phyloP scores from a whole-genome alignment of 2,797 vertebrate genomes.

The Bucorvus abyssinicus region DNA sequence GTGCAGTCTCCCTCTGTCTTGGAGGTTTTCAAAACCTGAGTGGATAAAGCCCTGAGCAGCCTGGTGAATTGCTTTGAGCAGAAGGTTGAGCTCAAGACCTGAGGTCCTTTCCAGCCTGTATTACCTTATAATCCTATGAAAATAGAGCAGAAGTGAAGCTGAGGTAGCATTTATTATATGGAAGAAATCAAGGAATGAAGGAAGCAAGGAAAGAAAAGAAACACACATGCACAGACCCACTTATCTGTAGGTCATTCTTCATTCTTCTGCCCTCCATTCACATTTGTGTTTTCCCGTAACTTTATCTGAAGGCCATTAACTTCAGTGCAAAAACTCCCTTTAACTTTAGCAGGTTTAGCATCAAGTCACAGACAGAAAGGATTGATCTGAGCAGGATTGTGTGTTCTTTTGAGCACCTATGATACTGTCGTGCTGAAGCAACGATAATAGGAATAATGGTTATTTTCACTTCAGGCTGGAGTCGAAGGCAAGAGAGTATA shows the following conservation, averaged over 20 bases:
- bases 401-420: not conserved
- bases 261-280: not conserved
- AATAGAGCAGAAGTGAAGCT: not conserved
- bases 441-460: not conserved
- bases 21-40: not conserved
- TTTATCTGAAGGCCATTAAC: not conserved
- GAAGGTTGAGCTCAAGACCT: not conserved
- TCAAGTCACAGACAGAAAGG: not conserved
- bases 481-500: not conserved
- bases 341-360: not conserved
- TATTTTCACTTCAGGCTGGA: not conserved
- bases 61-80: not conserved
- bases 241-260: not conserved
- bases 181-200: not conserved
- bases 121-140: not conserved
- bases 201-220: not conserved
- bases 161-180: not conserved
- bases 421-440: not conserved
- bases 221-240: rapidly evolving
- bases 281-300: not conserved
- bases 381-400: not conserved
- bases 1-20: not conserved
- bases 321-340: not conserved
- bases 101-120: not conserved
- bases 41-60: not conserved